Base-by-base conservation (phyloP, 2,888 invertebrate genomes). In the Dicyrtomina minuta region DNA sequence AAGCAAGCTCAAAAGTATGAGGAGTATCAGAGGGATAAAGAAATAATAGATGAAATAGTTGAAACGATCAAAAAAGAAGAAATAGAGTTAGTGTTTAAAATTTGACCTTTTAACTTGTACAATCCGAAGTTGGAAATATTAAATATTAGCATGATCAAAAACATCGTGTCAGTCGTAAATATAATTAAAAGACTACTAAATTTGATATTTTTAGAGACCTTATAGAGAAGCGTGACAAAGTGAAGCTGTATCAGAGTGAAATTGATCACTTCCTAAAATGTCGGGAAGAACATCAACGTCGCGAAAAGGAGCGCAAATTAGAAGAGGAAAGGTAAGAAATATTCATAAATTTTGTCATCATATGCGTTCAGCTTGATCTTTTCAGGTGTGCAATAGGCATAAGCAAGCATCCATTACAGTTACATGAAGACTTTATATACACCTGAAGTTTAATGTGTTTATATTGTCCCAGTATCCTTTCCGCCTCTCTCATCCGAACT, bases 1-100 rank as follows among this genome's bases (percentile, higher is more conserved):
- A 81, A 83, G 73, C 84, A 81, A 74, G 84, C 86, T 75, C 85
- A 84, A 70, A 80, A 83, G 71, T 86, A 85, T 71, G 86, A 87
- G 75, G 86, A 88, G 69, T 84, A 83, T 20, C 81, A 87, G 5
- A 83, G 84, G 66, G 88, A 88, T 79, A 88, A 87, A 82, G 86
- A 86, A 76, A 84, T 87, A 83, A 81, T 87, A 5, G 88, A 88
- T 75, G 87, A 87, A 46, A 83, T 88, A 39, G 83, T 86, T 74
- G 83, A 84, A 76, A 83, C 85, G n/a, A 83, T 88, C 0, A 84
- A 86, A 41, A 86, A 87, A 79, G 88, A 88, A 79, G 87, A 88
- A 79, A 83, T 84, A 77, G 83, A 84, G 86, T 86, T 73, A 71
- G 71, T 72, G 51, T 44, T 68, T 49, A 20, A 22, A 10, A 62